phyloP scores from a whole-genome alignment of 2,888 invertebrate species.

The Tetropium fuscum region DNA sequence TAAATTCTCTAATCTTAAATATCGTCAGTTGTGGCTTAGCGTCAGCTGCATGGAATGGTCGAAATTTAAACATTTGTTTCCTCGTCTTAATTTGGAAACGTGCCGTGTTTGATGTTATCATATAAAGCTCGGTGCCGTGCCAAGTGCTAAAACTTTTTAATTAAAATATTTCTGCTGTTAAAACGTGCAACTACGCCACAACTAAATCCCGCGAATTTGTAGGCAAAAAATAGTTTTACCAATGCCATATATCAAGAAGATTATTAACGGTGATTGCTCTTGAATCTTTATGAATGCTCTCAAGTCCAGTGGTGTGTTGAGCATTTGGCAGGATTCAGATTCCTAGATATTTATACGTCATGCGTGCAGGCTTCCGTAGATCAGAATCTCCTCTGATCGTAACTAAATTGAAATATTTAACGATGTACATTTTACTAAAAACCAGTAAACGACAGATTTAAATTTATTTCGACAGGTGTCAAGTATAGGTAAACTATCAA shows the following conservation, averaged over 20 bases:
- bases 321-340: not conserved
- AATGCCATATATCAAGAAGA: too few species aligned
- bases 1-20: conserved; percentile 41
- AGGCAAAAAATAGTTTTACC: too few species aligned
- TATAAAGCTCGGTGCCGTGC: conserved; percentile 4
- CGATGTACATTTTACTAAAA: not conserved
- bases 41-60: conserved; percentile 44
- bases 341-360: too few species aligned
- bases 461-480: conserved; percentile 41
- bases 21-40: conserved; percentile 44
- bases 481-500: conserved; percentile 9
- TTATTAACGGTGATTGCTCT: too few species aligned
- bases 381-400: too few species aligned
- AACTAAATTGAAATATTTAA: too few species aligned
- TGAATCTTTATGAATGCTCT: too few species aligned
- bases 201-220: too few species aligned
- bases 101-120: conserved; percentile 38
- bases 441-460: not conserved
- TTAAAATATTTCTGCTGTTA: conserved; percentile 13
- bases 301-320: too few species aligned
- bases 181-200: too few species aligned
- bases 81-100: conserved; percentile 44
- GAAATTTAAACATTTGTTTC: conserved; percentile 49
- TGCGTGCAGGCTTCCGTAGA: too few species aligned
- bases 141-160: conserved; percentile 20